Base-by-base conservation (phyloP, 2,888 invertebrate genomes). In the Mesoligia furuncula region DNA sequence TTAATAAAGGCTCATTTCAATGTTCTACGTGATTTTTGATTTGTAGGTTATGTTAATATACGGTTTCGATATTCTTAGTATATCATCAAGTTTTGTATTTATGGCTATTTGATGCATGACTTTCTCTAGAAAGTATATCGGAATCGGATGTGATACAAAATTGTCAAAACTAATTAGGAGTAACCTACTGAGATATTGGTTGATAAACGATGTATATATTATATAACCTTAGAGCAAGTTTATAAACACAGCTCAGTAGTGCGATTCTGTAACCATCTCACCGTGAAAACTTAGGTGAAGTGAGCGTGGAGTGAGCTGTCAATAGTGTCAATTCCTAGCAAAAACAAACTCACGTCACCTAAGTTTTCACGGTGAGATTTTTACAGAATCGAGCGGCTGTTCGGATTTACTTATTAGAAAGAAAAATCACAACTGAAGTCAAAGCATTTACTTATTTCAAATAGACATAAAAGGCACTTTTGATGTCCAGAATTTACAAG, bases 121-220 rank as follows among this genome's bases (percentile, higher is more conserved):
- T 82, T 85, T 84, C 83, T 72, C 71, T 84, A 82, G 83, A 84
- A 84, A 84, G 83, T 75, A 51, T 70, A 68, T 67, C 36, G 15
- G n/a, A 42, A 54, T 36, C 24, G 27, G n/a, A 42, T 57, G 61
- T 54, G 6, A 45, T n/a, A 36, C 20, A 45, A 51, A 54, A 77
- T 39, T 71, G 57, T 59, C 42, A 51, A 45, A 27, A 66, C 20
- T 62, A 27, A 62, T 75, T 54, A 73, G 0, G 4, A 39, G 31
- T 24, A 39, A 67, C 0, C 45, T 45, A 7, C 36, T 70, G 7
- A 42, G 6, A 31, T 39, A 2, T 42, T 74, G 6, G 20, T 24
- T 51, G 27, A 27, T 27, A 24, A 27, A 20, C 36, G 3, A 27
- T 27, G 2, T 45, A 5, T 24, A 31, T 7, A 20, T 17, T 24